Evolutionary conservation across 2,113 vertebrate genomes (phyloP).

Genomic region (Motacilla alba): DNA sequence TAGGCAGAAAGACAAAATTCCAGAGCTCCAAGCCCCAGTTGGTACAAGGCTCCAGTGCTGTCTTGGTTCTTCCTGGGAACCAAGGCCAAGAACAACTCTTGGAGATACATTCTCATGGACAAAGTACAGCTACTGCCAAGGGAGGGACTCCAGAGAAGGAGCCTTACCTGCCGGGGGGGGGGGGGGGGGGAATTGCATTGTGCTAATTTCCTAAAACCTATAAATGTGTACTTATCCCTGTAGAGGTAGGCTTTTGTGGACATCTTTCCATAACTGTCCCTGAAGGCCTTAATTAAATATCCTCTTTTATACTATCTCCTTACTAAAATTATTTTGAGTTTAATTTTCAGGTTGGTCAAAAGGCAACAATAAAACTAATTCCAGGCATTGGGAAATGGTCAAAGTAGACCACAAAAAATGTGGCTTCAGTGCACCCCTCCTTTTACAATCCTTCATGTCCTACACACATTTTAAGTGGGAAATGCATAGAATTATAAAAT

Average conservation of each 20-base stretch:
- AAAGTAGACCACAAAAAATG: background rate
- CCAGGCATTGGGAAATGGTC: background rate
- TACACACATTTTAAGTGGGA: background rate
- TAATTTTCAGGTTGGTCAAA: background rate
- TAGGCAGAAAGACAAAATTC: background rate
- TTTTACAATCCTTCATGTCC: background rate
- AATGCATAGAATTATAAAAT: background rate
- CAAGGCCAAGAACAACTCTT: background rate
- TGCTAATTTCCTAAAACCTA: background rate
- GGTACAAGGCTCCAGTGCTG: background rate
- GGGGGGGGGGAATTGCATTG: background rate
- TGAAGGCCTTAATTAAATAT: background rate
- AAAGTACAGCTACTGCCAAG: background rate
- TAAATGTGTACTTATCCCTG: background rate
- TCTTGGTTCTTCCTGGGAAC: background rate
- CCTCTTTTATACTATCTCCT: background rate
- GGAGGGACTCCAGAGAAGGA: no score
- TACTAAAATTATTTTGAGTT: background rate
- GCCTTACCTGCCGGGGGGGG: no score
- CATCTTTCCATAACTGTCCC: background rate
- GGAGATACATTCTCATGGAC: accelerated
- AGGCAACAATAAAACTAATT: background rate
- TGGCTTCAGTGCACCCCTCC: background rate
- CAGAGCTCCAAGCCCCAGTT: background rate
- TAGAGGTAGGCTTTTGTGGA: background rate